phyloP scores from a whole-genome alignment of 2,797 vertebrate species.

The Anguilla pacifica region DNA sequence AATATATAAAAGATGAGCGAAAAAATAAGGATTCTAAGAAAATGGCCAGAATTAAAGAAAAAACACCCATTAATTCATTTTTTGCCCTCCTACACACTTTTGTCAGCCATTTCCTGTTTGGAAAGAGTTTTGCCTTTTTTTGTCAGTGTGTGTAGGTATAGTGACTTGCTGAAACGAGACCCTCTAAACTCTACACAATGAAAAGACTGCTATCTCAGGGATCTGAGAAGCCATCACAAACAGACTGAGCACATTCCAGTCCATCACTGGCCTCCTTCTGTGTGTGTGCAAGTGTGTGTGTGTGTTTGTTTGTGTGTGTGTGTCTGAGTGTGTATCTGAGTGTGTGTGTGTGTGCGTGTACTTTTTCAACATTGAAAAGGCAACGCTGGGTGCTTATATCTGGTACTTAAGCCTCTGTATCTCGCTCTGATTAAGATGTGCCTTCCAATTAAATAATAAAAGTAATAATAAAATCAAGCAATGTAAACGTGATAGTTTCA shows the following conservation, averaged over 20 bases:
- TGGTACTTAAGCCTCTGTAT: not conserved
- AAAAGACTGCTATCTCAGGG: conserved; percentile 2
- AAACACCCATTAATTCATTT: not conserved
- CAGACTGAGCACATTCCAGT: not conserved
- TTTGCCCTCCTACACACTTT: not conserved
- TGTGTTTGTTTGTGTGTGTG: not conserved
- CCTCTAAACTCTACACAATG: not conserved
- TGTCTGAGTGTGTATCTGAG: not conserved
- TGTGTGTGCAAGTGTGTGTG: not conserved
- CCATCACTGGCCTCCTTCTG: not conserved
- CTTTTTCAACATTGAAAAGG: no score
- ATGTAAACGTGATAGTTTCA: no score
- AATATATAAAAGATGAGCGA: not conserved
- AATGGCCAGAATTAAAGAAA: not conserved
- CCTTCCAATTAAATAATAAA: not conserved
- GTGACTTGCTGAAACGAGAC: not conserved
- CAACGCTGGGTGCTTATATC: not conserved
- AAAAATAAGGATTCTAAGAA: not conserved
- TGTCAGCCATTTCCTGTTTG: conserved; percentile 4
- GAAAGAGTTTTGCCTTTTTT: not conserved
- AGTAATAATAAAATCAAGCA: not conserved
- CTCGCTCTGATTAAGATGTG: not conserved
- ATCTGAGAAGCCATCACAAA: conserved; percentile 4
- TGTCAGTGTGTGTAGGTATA: not conserved
- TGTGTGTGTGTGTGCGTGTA: not conserved